Evolutionary conservation across 2,797 vertebrate species (phyloP).

Genomic region (Tangara arthus): DNA sequence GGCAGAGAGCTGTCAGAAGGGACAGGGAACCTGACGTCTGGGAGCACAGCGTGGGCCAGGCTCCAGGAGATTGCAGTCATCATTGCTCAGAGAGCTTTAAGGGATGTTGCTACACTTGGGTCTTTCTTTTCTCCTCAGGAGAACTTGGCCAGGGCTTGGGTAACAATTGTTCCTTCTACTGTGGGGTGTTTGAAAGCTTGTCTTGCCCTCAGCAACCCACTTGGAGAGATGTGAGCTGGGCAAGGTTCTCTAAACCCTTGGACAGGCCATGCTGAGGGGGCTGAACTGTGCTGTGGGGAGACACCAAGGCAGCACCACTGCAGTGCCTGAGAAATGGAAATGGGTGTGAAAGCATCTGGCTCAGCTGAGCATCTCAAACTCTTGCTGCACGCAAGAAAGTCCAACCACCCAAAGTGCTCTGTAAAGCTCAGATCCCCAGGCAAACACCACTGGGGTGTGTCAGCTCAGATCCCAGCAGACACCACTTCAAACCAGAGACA

Average conservation of each 20-base stretch:
- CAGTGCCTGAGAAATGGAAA: background rate
- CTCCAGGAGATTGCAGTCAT: background rate
- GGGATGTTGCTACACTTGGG: background rate
- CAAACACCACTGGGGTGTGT: no score
- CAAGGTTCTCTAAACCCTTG: background rate
- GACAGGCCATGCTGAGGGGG: background rate
- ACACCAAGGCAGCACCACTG: background rate
- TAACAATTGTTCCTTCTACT: background rate
- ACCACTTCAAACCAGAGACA: background rate
- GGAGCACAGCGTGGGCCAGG: background rate
- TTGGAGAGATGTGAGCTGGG: rapidly evolving
- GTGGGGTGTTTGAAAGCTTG: background rate
- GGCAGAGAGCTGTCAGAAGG: background rate
- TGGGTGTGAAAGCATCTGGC: background rate
- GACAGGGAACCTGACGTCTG: background rate
- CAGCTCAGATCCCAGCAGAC: background rate
- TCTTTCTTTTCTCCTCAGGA: background rate
- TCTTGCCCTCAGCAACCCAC: background rate
- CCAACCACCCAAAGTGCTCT: background rate
- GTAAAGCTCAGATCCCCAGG: background rate
- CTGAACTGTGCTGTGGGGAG: background rate
- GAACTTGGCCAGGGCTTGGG: background rate
- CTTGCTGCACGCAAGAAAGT: background rate
- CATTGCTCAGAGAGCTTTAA: background rate
- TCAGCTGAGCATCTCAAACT: background rate